Conservation (phyloP, 2,797 vertebrate genomes). For the Vultur gryphus region DNA sequence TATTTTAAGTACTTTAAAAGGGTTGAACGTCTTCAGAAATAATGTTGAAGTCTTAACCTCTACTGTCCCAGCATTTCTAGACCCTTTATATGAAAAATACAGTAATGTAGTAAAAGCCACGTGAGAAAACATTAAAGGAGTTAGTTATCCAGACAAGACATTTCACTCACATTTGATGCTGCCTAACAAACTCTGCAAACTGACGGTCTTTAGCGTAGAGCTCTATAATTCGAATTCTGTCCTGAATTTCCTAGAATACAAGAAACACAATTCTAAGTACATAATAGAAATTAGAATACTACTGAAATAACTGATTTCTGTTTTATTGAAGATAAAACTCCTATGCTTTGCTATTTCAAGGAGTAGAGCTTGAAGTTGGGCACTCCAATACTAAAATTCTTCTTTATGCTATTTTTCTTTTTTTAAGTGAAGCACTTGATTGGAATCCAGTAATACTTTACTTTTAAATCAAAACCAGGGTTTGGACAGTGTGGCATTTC, state of each 20-base stretch:
- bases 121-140: not conserved
- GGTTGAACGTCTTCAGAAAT: not conserved
- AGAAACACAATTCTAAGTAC: not conserved
- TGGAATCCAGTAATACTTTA: not conserved
- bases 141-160: not conserved
- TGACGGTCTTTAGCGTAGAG: constrained; percentile 92
- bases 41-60: not conserved
- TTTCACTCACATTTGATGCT: constrained; percentile 89
- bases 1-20: not conserved
- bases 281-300: not conserved
- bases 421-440: not conserved
- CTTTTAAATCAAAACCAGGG: not conserved
- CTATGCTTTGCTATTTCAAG: not conserved
- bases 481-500: not conserved
- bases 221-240: constrained; percentile 94
- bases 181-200: constrained; percentile 91
- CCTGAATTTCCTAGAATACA: constrained; percentile 90
- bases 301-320: not conserved
- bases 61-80: not conserved
- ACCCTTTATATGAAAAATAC: not conserved
- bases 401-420: not conserved
- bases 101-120: not conserved
- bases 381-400: not conserved
- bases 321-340: not conserved
- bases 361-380: not conserved